Evolutionary conservation across 2,113 vertebrate genomes (phyloP).

Genomic region (Lipophrys pholis): DNA sequence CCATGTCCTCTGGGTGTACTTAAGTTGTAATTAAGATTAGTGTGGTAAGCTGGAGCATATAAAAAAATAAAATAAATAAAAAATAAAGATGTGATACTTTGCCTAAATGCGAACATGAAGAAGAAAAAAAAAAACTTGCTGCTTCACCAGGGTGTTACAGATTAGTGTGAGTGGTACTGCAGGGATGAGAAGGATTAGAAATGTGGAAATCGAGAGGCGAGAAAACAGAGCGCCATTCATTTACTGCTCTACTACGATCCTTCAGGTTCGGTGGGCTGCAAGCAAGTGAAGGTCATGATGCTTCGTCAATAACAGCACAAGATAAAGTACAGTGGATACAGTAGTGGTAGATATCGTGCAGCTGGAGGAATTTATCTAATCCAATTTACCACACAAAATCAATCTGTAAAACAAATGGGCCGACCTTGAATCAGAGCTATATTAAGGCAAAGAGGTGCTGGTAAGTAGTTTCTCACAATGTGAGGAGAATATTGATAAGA

Average conservation of each 20-base stretch:
- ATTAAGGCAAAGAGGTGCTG: constrained; percentile 35
- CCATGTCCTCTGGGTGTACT: constrained; percentile 17
- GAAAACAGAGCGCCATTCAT: constrained; percentile 53
- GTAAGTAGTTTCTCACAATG: constrained; percentile 39
- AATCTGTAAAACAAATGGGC: constrained; percentile 66
- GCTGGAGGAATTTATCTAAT: constrained; percentile 55
- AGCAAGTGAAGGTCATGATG: constrained; percentile 56
- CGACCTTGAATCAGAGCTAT: constrained; percentile 69
- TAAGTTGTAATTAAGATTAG: constrained; percentile 47
- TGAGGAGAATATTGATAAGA: constrained; percentile 47
- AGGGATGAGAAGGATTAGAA: constrained; percentile 50
- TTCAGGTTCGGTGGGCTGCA: constrained; percentile 41
- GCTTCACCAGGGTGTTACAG: constrained; percentile 43
- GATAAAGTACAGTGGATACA: constrained; percentile 59
- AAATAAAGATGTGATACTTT: constrained; percentile 18
- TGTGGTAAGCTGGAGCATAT: constrained; percentile 9
- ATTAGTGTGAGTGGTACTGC: constrained; percentile 49
- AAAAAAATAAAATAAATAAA: neutral
- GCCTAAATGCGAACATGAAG: constrained; percentile 33
- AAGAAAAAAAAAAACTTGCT: constrained; percentile 42
- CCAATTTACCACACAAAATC: constrained; percentile 64
- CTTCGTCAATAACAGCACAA: constrained; percentile 65
- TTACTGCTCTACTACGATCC: constrained; percentile 37
- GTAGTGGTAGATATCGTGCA: constrained; percentile 37
- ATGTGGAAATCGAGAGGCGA: constrained; percentile 46